Conservation (phyloP, 2,797 vertebrate genomes). For the Labeo calbasu region DNA sequence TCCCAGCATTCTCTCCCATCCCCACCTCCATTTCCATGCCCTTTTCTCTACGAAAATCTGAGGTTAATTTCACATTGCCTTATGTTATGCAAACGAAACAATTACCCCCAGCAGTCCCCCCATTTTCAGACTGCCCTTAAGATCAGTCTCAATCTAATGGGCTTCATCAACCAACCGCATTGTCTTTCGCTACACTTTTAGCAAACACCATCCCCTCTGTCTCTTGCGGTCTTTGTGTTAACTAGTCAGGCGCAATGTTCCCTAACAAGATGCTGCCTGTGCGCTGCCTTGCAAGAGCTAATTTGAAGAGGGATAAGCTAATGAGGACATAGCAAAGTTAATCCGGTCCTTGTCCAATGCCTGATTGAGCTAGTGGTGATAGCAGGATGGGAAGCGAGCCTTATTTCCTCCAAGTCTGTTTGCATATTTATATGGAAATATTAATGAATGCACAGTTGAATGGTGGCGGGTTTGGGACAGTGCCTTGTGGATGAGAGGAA, state of each 20-base stretch:
- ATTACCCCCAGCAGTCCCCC: slow-evolving; percentile 26
- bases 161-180: not conserved
- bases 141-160: slow-evolving; percentile 7
- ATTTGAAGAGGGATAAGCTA: slow-evolving; percentile 25
- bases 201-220: not conserved
- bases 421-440: slow-evolving; percentile 33
- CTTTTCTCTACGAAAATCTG: not conserved
- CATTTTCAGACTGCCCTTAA: not conserved
- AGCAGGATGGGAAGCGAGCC: not conserved
- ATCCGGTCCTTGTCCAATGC: slow-evolving; percentile 18
- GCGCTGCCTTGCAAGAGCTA: slow-evolving; percentile 6
- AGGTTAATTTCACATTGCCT: slow-evolving; percentile 2
- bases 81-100: slow-evolving; percentile 38
- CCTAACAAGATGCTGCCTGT: slow-evolving; percentile 22
- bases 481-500: not conserved
- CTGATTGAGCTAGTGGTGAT: slow-evolving; percentile 18
- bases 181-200: not conserved
- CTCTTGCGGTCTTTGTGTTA: not conserved
- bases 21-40: not conserved
- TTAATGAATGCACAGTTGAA: slow-evolving; percentile 29
- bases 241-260: not conserved
- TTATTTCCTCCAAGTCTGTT: not conserved
- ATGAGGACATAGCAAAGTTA: slow-evolving; percentile 29
- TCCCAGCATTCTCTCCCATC: not conserved
- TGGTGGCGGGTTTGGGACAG: not conserved